Percentiles rank a stretch among this genome's conserved stretches.
phyloP scores from a whole-genome alignment of 1,140 invertebrate genomes.

The Meloidogyne hapla region DNA sequence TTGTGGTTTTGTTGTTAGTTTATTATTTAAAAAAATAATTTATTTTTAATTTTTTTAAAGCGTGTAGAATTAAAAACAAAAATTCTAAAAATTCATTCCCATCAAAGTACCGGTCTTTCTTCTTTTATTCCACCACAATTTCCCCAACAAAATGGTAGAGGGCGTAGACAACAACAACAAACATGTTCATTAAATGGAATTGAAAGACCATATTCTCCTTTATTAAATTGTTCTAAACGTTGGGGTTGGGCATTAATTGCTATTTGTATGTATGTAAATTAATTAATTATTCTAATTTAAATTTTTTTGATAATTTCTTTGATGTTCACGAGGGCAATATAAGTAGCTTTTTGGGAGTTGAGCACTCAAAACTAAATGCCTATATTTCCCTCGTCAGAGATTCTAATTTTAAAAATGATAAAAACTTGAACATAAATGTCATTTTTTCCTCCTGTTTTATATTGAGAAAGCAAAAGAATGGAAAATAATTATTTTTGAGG shows the following conservation, averaged over 20 bases:
- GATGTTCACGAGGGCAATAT: too few relatives aligned
- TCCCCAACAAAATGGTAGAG: slow-evolving; percentile 15
- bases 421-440: too few relatives aligned
- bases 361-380: too few relatives aligned
- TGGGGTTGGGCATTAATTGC: not conserved
- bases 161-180: not conserved
- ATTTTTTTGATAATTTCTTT: slow-evolving; percentile 86
- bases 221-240: slow-evolving; percentile 77
- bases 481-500: too few relatives aligned
- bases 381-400: too few relatives aligned
- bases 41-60: slow-evolving; percentile 19
- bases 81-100: slow-evolving; percentile 41
- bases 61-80: slow-evolving; percentile 42
- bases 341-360: too few relatives aligned
- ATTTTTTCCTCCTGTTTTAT: too few relatives aligned
- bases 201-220: slow-evolving; percentile 46
- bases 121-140: slow-evolving; percentile 12
- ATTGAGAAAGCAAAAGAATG: too few relatives aligned
- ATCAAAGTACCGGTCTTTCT: slow-evolving; percentile 21
- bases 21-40: not conserved
- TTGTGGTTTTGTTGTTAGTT: slow-evolving; percentile 76
- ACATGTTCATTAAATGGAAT: not conserved
- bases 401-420: too few relatives aligned
- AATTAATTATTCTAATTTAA: slow-evolving; percentile 18
- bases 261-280: slow-evolving; percentile 1